Evolutionary conservation across 2,797 vertebrate genomes (phyloP), one percentile per base, ranked within the genome.

Genomic region (Thaleichthys pacificus): DNA sequence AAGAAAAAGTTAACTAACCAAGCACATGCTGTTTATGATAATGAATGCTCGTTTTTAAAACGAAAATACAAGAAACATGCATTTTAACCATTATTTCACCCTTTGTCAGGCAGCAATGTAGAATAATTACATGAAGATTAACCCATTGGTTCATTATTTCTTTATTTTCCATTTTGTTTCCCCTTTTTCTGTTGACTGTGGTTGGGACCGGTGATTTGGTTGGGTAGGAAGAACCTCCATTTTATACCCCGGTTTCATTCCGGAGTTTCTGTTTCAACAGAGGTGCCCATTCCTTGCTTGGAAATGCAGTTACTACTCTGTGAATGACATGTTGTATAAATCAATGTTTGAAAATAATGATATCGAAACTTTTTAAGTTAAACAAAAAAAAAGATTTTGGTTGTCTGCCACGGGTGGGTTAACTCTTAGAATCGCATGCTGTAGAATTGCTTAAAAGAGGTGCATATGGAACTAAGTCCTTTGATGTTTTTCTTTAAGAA

Each of bases 351-450:
- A 96, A 98, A 98, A 99, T 97, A 97, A 97, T 96, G 94, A 96
- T 97, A 95, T 95, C 95, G 94, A 95, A 96, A 94, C 96, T 97
- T 97, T 96, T 97, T 97, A 96, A 96, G 96, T 97, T 96, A 96
- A 97, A 95, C 61, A 77, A 85, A 90, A 88, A 87, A 90, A 86
- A 88, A 86, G 83, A 79, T 93, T 96, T 95, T 95, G 95, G 94
- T 95, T 93, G 95, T 98, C 97, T 96, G 95, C 95, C 95, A 95
- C 94, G 95, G 95, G 94, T 96, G 96, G 96, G 96, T 96, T 97
- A 96, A 95, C 95, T 97, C 95, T 97, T 99, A 98, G 96, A 98
- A 96, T 96, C 95, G 97, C 97, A 99, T 99, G 97, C 97, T 98
- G 96, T 99, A 98, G 97, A 98, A 97, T 97, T 95, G 97, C 97